Evolutionary conservation across 2,888 invertebrate genomes (phyloP).

Genomic region (Caenorhabditis sp.): DNA sequence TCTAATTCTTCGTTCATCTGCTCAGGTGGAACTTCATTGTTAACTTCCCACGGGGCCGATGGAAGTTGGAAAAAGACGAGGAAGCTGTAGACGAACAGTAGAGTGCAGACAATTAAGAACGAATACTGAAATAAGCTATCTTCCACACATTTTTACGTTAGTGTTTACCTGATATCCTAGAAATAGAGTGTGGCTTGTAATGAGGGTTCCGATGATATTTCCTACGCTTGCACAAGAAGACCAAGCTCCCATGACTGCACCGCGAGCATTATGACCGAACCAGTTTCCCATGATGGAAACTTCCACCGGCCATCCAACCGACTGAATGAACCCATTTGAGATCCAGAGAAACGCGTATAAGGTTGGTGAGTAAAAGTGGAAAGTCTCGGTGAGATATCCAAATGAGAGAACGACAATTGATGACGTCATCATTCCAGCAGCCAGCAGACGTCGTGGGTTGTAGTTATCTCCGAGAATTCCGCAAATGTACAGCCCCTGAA

Average conservation of each 20-base stretch:
- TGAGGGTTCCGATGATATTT: conserved; percentile 81
- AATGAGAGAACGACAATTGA: conserved; percentile 80
- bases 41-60: conserved; percentile 79
- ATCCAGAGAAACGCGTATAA: conserved; percentile 80
- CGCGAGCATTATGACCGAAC: conserved; percentile 80
- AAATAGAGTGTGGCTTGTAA: conserved; percentile 79
- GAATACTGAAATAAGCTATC: conserved; percentile 80
- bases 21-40: background rate
- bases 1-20: conserved; percentile 36
- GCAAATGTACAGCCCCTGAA: conserved; percentile 81
- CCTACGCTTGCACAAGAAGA: conserved; percentile 80
- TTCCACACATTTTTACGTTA: too few relatives aligned
- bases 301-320: conserved; percentile 81
- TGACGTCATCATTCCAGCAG: conserved; percentile 80
- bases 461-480: conserved; percentile 81
- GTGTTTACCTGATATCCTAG: conserved; percentile 81
- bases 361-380: conserved; percentile 79
- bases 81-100: conserved; percentile 80
- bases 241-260: conserved; percentile 81
- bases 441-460: conserved; percentile 80
- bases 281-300: conserved; percentile 81
- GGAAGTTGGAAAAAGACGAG: conserved; percentile 80
- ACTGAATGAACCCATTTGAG: conserved; percentile 80
- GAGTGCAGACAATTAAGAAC: conserved; percentile 80
- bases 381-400: conserved; percentile 80